A percentile compares a stretch with the other conserved stretches of the same genome.
phyloP scores from a whole-genome alignment of 2,797 vertebrate genomes.

The Acipenser oxyrinchus region DNA sequence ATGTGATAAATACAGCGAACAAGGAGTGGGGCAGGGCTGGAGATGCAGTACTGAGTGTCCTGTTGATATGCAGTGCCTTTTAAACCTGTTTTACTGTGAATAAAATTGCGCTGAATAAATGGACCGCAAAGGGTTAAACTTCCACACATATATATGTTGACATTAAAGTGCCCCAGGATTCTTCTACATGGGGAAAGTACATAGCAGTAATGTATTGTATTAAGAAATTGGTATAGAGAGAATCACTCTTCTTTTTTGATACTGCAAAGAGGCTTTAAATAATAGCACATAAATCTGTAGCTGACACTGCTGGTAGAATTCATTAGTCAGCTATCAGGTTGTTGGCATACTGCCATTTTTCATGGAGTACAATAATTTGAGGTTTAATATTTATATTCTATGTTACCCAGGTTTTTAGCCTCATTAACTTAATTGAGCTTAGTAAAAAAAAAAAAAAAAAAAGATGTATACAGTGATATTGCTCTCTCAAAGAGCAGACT shows the following conservation, averaged over 20 bases:
- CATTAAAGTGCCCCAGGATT: too few species aligned
- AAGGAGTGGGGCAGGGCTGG: too few species aligned
- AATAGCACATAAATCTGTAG: constrained; percentile 49
- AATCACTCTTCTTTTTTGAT: constrained; percentile 57
- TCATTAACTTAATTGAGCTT: constrained; percentile 52
- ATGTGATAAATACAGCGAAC: too few species aligned
- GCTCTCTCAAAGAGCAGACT: constrained; percentile 23
- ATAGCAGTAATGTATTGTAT: neutral
- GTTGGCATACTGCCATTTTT: constrained; percentile 43
- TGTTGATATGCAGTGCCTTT: too few species aligned
- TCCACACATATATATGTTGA: too few species aligned
- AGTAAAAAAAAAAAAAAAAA: constrained; percentile 41
- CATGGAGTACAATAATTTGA: neutral
- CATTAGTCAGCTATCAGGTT: constrained; percentile 56
- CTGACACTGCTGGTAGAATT: constrained; percentile 53
- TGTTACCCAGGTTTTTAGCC: constrained; percentile 23
- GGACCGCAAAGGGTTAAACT: too few species aligned
- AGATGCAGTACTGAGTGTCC: too few species aligned
- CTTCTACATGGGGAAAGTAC: too few species aligned
- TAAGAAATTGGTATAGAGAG: constrained; percentile 33
- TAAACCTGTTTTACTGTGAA: too few species aligned
- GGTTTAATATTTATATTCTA: constrained; percentile 1
- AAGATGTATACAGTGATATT: constrained; percentile 35
- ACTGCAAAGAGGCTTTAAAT: constrained; percentile 40
- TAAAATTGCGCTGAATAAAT: too few species aligned